Evolutionary conservation across 92 coral and sea anemone species (phyloP).

Genomic region (Heliopora coerulea): DNA sequence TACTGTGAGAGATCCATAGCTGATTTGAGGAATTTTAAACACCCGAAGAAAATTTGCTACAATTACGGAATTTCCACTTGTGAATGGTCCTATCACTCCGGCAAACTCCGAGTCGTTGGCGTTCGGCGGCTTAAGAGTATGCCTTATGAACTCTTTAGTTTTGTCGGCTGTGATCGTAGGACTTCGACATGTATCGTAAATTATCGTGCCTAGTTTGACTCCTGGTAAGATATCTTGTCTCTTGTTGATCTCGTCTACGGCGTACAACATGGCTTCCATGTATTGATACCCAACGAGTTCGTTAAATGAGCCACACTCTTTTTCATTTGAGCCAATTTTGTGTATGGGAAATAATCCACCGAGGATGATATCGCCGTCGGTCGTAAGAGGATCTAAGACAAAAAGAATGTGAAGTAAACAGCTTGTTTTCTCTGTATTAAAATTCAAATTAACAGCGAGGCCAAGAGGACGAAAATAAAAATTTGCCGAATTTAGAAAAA

Average conservation of each 20-base stretch:
- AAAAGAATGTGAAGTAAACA: too few relatives aligned
- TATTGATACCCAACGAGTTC: conserved; percentile 28
- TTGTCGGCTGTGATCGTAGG: conserved; percentile 88
- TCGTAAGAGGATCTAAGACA: too few relatives aligned
- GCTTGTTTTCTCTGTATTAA: too few relatives aligned
- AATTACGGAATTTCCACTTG: conserved; percentile 77
- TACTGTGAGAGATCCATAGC: conserved; percentile 77
- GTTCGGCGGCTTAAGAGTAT: conserved; percentile 37
- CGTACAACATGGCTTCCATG: conserved; percentile 37
- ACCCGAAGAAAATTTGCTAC: conserved; percentile 80
- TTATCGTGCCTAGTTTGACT: conserved; percentile 15
- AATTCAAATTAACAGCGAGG: too few relatives aligned
- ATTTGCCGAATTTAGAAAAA: too few relatives aligned
- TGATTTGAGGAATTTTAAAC: conserved; percentile 81
- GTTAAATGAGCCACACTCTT: conserved; percentile 2
- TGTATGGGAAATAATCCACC: conserved; percentile 28
- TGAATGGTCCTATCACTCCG: conserved; percentile 77
- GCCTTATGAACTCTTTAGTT: conserved; percentile 69
- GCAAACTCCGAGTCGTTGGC: conserved; percentile 26
- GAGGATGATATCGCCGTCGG: conserved; percentile 36
- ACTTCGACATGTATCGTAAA: conserved; percentile 56
- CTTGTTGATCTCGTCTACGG: conserved; percentile 10
- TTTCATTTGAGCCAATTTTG: conserved; percentile 3
- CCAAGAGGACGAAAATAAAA: too few relatives aligned
- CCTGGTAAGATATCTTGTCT: conserved; percentile 15